Evolutionary conservation across 2,113 vertebrate genomes (phyloP).

Genomic region (Sapajus apella): DNA sequence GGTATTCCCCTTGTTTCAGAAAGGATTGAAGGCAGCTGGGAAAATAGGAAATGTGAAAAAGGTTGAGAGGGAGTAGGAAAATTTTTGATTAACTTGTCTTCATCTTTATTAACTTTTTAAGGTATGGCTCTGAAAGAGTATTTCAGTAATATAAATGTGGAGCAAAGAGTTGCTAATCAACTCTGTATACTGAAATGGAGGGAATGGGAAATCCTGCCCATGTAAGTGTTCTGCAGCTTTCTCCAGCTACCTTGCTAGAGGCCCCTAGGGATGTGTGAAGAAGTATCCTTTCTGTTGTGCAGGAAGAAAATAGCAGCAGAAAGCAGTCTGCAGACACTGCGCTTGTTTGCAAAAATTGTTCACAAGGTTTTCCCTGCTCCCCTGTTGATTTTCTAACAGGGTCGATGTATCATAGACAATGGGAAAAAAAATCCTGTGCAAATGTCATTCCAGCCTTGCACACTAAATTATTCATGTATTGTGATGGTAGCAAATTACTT

Average conservation of each 20-base stretch:
- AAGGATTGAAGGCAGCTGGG: background rate
- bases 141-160: background rate
- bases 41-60: background rate
- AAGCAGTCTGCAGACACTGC: constrained; percentile 45
- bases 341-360: constrained; percentile 33
- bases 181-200: background rate
- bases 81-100: background rate
- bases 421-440: constrained; percentile 18
- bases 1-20: background rate
- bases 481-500: background rate
- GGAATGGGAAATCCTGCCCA: constrained; percentile 23
- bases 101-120: background rate
- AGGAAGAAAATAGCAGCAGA: constrained; percentile 58
- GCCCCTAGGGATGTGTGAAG: constrained; percentile 64
- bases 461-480: constrained; percentile 20
- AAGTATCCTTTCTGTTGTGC: constrained; percentile 41
- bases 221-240: constrained; percentile 61
- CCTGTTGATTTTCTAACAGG: constrained; percentile 23
- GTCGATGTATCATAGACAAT: constrained; percentile 5
- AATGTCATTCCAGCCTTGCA: background rate
- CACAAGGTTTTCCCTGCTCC: background rate
- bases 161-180: constrained; percentile 49
- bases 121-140: background rate
- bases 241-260: constrained; percentile 52
- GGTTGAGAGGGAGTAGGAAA: background rate